Evolutionary conservation across 1,140 invertebrate genomes (phyloP).

Genomic region (Nebria ingens): DNA sequence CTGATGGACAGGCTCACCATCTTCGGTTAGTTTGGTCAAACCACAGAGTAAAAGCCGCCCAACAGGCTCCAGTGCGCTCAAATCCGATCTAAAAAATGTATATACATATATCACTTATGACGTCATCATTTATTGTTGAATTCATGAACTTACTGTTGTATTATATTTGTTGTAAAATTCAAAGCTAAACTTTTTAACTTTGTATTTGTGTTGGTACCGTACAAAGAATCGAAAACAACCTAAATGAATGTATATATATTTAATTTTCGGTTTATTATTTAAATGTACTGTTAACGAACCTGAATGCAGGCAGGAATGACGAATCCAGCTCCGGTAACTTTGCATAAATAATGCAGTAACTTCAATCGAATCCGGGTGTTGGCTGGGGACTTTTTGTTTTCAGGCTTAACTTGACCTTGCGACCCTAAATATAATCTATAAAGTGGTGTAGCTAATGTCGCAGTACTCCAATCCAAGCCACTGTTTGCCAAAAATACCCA

Average conservation of each 20-base stretch:
- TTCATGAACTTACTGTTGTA: conserved; percentile 23
- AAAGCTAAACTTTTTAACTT: conserved; percentile 71
- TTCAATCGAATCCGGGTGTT: conserved; percentile 75
- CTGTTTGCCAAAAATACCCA: conserved; percentile 38
- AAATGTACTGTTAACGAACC: conserved; percentile 33
- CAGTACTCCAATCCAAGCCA: conserved; percentile 63
- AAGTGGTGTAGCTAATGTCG: conserved; percentile 55
- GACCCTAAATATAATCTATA: conserved; percentile 71
- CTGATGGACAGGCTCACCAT: conserved; percentile 48
- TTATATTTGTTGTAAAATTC: conserved; percentile 69
- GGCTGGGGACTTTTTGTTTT: conserved; percentile 58
- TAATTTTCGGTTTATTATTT: not conserved
- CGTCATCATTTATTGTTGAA: not conserved
- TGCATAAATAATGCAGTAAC: conserved; percentile 71
- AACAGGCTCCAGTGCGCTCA: conserved; percentile 46
- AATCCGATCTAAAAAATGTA: conserved; percentile 44
- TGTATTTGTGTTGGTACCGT: conserved; percentile 70
- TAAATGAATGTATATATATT: conserved; percentile 33
- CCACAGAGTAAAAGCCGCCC: conserved; percentile 56
- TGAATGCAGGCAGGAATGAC: conserved; percentile 72
- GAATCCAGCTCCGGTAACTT: conserved; percentile 65
- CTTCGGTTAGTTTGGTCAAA: conserved; percentile 57
- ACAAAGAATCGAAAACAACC: conserved; percentile 80
- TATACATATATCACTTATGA: not conserved
- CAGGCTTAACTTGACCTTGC: conserved; percentile 45